phyloP scores from a whole-genome alignment of 1,140 invertebrate genomes.

The Platyscapa corneri region DNA sequence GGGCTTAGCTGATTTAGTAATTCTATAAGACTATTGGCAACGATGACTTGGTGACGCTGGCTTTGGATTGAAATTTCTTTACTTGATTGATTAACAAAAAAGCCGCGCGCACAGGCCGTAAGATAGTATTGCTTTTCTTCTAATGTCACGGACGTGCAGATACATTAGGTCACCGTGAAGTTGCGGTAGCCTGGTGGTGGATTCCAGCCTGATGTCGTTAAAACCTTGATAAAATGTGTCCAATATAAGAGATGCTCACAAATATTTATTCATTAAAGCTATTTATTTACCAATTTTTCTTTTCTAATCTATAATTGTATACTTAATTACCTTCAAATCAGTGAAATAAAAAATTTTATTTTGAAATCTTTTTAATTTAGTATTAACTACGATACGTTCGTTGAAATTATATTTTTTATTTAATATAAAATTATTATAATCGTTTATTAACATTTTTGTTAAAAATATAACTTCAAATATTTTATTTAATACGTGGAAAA shows the following conservation, averaged over 20 bases:
- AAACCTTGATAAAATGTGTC: slow-evolving; percentile 70
- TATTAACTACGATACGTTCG: too few relatives aligned
- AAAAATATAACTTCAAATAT: too few relatives aligned
- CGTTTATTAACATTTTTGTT: too few relatives aligned
- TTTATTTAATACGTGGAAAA: too few relatives aligned
- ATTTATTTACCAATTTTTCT: too few relatives aligned
- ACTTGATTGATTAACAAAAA: slow-evolving; percentile 97
- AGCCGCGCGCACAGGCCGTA: slow-evolving; percentile 95
- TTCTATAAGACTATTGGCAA: slow-evolving; percentile 97
- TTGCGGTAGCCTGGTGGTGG: slow-evolving; percentile 94
- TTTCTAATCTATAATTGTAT: too few relatives aligned
- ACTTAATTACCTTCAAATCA: too few relatives aligned
- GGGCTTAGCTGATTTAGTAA: slow-evolving; percentile 93
- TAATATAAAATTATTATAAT: too few relatives aligned
- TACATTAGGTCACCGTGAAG: slow-evolving; percentile 97
- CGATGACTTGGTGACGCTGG: slow-evolving; percentile 91
- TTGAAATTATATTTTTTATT: too few relatives aligned
- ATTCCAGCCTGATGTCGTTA: slow-evolving; percentile 97
- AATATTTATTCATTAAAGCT: not conserved
- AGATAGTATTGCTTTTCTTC: slow-evolving; percentile 98
- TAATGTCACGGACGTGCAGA: slow-evolving; percentile 93
- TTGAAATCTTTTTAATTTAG: too few relatives aligned
- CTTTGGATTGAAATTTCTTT: slow-evolving; percentile 97
- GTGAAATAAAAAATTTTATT: too few relatives aligned
- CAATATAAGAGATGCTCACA: not conserved